These are phyloP conservation scores for Cabera pusaria DNA, from an alignment of 2,888 invertebrate species.

Conservation along the genomic window DNA sequence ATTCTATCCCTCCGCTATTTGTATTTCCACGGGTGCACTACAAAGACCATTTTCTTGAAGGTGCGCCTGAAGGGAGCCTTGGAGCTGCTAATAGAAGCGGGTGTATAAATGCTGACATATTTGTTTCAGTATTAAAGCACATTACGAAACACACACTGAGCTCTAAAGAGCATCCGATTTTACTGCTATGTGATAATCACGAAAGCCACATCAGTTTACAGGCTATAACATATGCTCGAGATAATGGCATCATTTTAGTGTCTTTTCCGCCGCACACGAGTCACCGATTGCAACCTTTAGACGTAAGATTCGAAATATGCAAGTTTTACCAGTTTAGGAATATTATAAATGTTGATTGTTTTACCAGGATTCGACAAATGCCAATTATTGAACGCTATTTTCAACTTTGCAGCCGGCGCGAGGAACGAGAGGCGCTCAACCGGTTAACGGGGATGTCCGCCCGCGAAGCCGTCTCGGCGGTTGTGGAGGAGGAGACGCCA, in stretches of 20 bases:
- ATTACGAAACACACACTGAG: conserved; percentile 21
- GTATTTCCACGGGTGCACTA: conserved; percentile 36
- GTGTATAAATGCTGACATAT: conserved; percentile 6
- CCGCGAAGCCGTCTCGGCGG: too few species aligned
- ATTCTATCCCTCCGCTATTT: conserved; percentile 46
- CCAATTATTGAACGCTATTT: background rate
- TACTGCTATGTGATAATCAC: conserved; percentile 27
- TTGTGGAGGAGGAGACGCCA: too few species aligned
- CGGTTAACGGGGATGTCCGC: too few species aligned
- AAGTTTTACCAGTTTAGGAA: background rate
- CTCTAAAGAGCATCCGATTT: conserved; percentile 23
- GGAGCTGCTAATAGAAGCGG: background rate
- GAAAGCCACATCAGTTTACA: conserved; percentile 20
- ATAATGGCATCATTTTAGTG: conserved; percentile 24
- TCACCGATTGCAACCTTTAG: too few species aligned
- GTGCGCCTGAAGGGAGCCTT: conserved; percentile 6
- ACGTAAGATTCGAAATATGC: background rate
- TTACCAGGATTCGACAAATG: background rate
- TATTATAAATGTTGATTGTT: background rate
- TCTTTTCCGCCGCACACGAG: too few species aligned
- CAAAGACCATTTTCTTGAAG: conserved; percentile 20
- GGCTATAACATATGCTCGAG: conserved; percentile 25
- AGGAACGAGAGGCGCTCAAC: too few species aligned
- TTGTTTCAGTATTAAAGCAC: conserved; percentile 19
- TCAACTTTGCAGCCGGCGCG: too few species aligned